Conservation (phyloP, 1,140 invertebrate species). For the Hestina assimilis region DNA sequence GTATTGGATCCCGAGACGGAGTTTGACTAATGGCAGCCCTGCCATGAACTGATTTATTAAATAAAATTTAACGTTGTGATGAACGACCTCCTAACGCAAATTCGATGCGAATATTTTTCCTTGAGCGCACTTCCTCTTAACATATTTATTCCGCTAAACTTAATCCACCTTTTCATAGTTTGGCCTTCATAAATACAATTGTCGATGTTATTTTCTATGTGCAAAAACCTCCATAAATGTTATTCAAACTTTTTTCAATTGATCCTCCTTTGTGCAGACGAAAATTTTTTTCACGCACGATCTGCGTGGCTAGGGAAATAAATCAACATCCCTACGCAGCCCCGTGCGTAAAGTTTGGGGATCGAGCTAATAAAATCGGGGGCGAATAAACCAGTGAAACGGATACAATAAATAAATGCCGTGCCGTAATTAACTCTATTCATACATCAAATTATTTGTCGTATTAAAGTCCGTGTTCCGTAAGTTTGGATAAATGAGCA, state of each 20-base stretch:
- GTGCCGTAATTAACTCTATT: conserved; percentile 66
- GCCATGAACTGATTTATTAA: conserved; percentile 67
- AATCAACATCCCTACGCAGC: conserved; percentile 47
- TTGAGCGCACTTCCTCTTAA: conserved; percentile 18
- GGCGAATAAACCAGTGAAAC: conserved; percentile 48
- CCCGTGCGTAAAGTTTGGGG: conserved; percentile 47
- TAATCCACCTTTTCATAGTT: conserved; percentile 39
- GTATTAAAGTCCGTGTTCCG: conserved; percentile 36
- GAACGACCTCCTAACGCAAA: conserved; percentile 53
- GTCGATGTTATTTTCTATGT: conserved; percentile 30
- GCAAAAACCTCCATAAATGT: conserved; percentile 33
- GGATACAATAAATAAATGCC: conserved; percentile 68
- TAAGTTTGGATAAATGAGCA: conserved; percentile 38
- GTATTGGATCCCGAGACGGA: conserved; percentile 45
- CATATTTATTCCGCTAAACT: conserved; percentile 17
- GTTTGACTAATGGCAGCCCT: conserved; percentile 58
- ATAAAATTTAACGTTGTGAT: conserved; percentile 64
- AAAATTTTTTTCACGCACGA: conserved; percentile 39
- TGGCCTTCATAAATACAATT: conserved; percentile 22
- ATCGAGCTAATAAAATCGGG: conserved; percentile 55
- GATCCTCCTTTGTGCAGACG: conserved; percentile 29
- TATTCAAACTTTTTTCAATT: conserved; percentile 37
- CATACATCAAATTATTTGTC: conserved; percentile 62
- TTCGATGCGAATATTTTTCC: conserved; percentile 35
- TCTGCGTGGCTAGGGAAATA: conserved; percentile 43